Percentiles rank a stretch among this genome's conserved stretches.
Evolutionary conservation across 1,140 invertebrate genomes (phyloP).

Genomic region (Penaeus japonicus): DNA sequence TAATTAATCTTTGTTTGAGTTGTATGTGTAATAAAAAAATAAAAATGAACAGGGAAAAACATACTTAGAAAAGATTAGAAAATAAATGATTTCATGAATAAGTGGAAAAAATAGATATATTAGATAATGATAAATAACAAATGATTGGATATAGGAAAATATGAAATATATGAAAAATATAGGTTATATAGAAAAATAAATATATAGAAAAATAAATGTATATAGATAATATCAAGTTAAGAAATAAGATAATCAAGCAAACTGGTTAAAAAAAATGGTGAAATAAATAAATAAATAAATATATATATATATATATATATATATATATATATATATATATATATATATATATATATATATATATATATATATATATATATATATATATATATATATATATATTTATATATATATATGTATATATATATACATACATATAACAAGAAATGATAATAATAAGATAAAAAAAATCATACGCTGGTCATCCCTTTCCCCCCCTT

Average conservation of each 20-base stretch:
- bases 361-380: background rate
- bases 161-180: background rate
- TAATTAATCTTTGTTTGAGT: too few species aligned
- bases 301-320: background rate
- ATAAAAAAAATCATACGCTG: background rate
- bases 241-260: too few species aligned
- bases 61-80: too few species aligned
- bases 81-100: too few species aligned
- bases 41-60: too few species aligned
- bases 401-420: background rate
- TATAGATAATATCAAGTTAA: too few species aligned
- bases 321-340: background rate
- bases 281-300: background rate
- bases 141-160: background rate
- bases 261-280: too few species aligned
- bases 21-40: too few species aligned
- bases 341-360: constrained; percentile 15
- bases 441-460: background rate
- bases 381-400: background rate
- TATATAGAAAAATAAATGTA: background rate
- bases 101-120: too few species aligned
- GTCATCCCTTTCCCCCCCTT: too few species aligned
- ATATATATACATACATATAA: too few species aligned
- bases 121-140: too few species aligned
- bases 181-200: background rate